Conservation (phyloP, 2,797 vertebrate species). For the Ficedula albicollis region DNA sequence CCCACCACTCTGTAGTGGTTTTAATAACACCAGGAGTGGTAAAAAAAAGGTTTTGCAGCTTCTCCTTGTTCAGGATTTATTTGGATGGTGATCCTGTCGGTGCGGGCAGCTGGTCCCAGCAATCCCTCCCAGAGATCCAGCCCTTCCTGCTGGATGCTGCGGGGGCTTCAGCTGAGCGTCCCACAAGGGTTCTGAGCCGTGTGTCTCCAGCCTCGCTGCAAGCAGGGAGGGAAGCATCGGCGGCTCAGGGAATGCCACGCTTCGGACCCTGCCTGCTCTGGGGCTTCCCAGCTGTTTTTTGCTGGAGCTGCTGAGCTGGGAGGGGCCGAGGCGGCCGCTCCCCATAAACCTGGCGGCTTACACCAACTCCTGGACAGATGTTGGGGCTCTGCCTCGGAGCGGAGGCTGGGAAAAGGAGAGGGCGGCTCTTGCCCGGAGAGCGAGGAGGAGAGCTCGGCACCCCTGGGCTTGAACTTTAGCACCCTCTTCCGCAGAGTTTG, state of each 20-base stretch:
- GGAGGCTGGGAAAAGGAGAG: neutral
- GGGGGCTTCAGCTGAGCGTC: neutral
- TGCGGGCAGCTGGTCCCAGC: neutral
- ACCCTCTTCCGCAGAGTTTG: neutral
- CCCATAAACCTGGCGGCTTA: conserved; percentile 70
- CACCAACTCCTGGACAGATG: conserved; percentile 70
- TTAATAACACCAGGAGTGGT: neutral
- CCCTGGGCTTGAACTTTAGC: conserved; percentile 52
- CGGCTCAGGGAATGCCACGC: neutral
- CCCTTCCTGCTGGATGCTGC: neutral
- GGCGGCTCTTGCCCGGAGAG: neutral
- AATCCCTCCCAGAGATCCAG: neutral
- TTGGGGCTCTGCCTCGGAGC: conserved; percentile 57
- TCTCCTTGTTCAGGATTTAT: neutral
- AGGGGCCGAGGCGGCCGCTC: conserved; percentile 63
- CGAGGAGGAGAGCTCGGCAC: neutral
- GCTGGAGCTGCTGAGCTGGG: conserved; percentile 58
- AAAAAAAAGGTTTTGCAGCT: neutral
- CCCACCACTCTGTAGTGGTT: fast-evolving
- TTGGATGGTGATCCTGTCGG: neutral
- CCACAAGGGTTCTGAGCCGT: neutral
- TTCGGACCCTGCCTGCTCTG: conserved; percentile 40
- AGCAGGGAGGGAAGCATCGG: neutral
- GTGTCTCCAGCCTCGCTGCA: fast-evolving
- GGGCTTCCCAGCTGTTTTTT: conserved; percentile 49